Conservation (phyloP, 1,140 invertebrate genomes). For the Maniola jurtina region DNA sequence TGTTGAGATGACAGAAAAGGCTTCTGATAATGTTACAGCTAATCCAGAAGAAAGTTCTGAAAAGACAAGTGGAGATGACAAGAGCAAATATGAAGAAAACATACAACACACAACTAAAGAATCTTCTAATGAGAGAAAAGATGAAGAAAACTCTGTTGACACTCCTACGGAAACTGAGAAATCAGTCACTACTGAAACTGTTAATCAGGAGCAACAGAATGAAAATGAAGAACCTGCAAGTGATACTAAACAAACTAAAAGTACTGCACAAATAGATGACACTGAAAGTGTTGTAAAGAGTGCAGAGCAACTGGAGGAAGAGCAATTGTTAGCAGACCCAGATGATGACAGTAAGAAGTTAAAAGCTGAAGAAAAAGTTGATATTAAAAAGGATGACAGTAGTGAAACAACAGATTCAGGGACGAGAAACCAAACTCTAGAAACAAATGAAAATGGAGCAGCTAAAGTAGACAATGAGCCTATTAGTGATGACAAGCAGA, state of each 20-base stretch:
- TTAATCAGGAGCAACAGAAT: not conserved
- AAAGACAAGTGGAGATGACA: not conserved
- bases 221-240: constrained; percentile 14
- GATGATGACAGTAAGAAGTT: constrained; percentile 17
- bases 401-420: not conserved
- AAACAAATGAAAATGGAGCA: not conserved
- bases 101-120: not conserved
- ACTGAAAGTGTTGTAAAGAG: constrained; percentile 17
- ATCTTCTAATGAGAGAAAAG: not conserved
- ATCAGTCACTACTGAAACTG: not conserved
- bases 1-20: constrained; percentile 14
- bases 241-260: constrained; percentile 16
- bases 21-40: not conserved
- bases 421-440: not conserved
- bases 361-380: not conserved
- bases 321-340: constrained; percentile 24
- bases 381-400: not conserved
- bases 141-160: not conserved
- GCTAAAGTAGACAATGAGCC: not conserved
- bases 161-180: not conserved
- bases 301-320: constrained; percentile 27
- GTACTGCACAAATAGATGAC: constrained; percentile 1
- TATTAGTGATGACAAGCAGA: not conserved
- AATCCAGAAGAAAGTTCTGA: too few relatives aligned
- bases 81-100: not conserved